Evolutionary conservation across 2,797 vertebrate genomes (phyloP), one percentile per base, ranked within the genome.

Genomic region (Eulemur coronatus): DNA sequence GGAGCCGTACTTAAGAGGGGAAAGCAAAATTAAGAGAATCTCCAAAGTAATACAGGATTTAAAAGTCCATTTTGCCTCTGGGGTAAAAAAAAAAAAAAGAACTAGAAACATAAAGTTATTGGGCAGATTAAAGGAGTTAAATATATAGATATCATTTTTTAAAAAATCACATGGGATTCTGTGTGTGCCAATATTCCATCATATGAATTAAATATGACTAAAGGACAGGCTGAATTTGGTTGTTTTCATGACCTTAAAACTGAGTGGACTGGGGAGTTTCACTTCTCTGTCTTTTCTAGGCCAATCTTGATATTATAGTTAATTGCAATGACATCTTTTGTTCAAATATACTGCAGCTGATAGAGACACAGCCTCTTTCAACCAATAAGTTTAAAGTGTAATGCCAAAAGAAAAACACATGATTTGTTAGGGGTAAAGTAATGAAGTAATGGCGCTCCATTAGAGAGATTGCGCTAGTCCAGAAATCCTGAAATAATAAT

Each of bases 381-480:
- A 63, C 22, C 50, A 86, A 5, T 50, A 88, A 24, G n/a, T 84
- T 89, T 87, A 59, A 76, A 88, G 11, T 33, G 4, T 73, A 63
- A 89, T 43, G 33, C 81, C 85, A 76, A 95, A 90, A 96, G 48
- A 91, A 95, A 79, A 9, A 84, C 38, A 92, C 9, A 79, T 48
- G 59, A 33, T 67, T n/a, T 94, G n/a, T 73, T 69, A 84, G 48
- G 33, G 55, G n/a, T 63, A 43, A 92, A 70, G 92, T 65, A 67
- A 24, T 50, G 12, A 57, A 84, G 43, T 57, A 76, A 94, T 15
- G 20, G 8, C 33, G 7, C 2, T 28, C 33, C 24, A 67, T 22
- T 63, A 52, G 82, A 93, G 86, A 96, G 82, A 95, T n/a, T 55
- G 43, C 0, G 0, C 38, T 92, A 24, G 38, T 57, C 70, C 52